A percentile compares a stretch with the other conserved stretches of the same genome.
phyloP scores from a whole-genome alignment of 2,113 vertebrate genomes.

The Zapus hudsonius region DNA sequence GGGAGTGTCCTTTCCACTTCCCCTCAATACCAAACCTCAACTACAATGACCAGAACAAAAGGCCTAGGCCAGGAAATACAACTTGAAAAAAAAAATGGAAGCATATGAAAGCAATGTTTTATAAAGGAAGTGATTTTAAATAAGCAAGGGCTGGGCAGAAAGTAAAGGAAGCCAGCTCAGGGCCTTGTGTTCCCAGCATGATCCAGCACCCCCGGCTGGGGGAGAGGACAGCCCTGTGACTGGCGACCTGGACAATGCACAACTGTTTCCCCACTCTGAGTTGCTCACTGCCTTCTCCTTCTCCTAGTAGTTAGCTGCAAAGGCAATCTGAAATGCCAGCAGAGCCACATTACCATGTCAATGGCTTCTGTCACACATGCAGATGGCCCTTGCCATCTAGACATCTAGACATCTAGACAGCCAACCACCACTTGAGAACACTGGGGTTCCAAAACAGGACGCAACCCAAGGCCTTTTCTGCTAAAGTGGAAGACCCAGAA shows the following conservation, averaged over 20 bases:
- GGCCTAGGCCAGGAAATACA: constrained; percentile 43
- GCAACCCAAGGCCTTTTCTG: neutral
- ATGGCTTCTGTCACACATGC: neutral
- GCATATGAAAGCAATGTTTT: neutral
- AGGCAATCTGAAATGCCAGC: neutral
- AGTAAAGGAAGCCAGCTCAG: neutral
- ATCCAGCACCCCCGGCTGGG: neutral
- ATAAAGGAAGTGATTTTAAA: constrained; percentile 51
- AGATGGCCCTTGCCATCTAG: neutral
- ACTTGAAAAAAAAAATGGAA: constrained; percentile 43
- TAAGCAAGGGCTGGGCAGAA: neutral
- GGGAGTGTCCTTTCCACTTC: neutral
- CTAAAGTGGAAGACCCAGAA: neutral
- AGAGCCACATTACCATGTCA: neutral
- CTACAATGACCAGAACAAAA: neutral
- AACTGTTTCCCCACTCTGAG: neutral
- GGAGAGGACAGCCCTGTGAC: neutral
- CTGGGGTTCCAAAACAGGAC: neutral
- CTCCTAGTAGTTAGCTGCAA: neutral
- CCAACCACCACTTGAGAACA: neutral
- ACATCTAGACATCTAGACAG: no score
- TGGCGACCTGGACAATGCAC: no score
- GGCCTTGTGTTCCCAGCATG: neutral
- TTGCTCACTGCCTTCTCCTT: neutral
- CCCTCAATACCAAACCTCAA: constrained; percentile 38